Evolutionary conservation across 1,140 invertebrate genomes (phyloP).

Genomic region (Saccostrea cuccullata): DNA sequence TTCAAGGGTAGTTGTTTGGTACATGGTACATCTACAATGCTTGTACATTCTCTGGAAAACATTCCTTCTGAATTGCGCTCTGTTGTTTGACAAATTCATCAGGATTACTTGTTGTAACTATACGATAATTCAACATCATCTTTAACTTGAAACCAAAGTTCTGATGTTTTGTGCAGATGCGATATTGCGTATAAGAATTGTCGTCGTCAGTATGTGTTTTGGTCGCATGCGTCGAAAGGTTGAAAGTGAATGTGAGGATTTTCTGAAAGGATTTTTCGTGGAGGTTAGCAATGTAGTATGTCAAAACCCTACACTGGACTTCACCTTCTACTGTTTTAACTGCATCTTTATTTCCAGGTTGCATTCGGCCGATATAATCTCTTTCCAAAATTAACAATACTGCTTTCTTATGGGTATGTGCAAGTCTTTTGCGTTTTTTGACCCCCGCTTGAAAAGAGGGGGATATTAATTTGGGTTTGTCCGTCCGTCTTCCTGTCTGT

Average conservation of each 20-base stretch:
- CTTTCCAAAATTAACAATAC: conserved; percentile 32
- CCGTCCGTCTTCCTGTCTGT: too few relatives aligned
- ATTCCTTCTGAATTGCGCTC: neutral
- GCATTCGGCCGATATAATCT: conserved; percentile 24
- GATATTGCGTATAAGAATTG: conserved; percentile 41
- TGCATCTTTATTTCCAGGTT: conserved; percentile 35
- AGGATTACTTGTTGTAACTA: conserved; percentile 19
- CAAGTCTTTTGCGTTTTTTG: conserved; percentile 13
- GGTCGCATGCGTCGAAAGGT: conserved; percentile 36
- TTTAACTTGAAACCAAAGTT: conserved; percentile 48
- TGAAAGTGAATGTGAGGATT: conserved; percentile 34
- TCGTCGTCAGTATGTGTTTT: conserved; percentile 39
- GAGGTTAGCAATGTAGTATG: conserved; percentile 31
- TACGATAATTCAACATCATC: neutral
- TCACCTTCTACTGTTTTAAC: conserved; percentile 3
- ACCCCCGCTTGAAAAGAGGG: too few relatives aligned
- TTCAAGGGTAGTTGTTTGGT: too few relatives aligned
- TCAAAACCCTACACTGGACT: conserved; percentile 34
- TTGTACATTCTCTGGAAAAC: conserved; percentile 25
- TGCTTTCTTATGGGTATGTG: neutral
- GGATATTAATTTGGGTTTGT: too few relatives aligned
- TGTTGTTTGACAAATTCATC: conserved; percentile 27
- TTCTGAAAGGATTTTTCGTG: conserved; percentile 38
- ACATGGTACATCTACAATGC: too few relatives aligned
- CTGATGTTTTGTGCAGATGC: conserved; percentile 50